Evolutionary conservation across 2,113 vertebrate species (phyloP), one percentile per base, ranked within the genome.

Genomic region (Hemibates koningsi): DNA sequence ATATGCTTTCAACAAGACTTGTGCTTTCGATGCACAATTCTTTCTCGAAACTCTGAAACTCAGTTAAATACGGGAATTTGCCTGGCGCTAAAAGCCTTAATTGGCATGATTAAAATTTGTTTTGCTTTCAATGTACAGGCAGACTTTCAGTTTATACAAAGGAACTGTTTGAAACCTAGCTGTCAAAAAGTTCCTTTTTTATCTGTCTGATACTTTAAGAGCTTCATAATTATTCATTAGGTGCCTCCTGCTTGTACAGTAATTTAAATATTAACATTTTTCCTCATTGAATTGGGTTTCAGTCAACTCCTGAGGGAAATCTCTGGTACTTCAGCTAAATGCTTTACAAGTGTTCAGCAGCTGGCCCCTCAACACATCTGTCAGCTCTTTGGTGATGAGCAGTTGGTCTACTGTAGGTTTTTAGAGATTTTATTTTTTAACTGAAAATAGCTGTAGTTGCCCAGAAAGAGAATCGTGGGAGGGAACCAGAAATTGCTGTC

Each of bases 261-360:
- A 4, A 68, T 41, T 83, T 17, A 36, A 12, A 43, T 48, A 27
- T 82, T 59, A 54, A 38, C 71, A 36, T 53, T 76, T 82, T 38
- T 27, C 2, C 78, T 43, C 5, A 29, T 24, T 38, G 38, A 76
- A 53, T 43, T 45, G 68, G 34, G 41, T 48, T n/a, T 86, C 29
- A 16, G 29, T 41, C 56, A 9, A 12, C 7, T 52, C 38, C 54
- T 32, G 32, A 53, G 54, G 52, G 63, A 73, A 82, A 45, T 27
- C 0, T 73, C 9, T 57, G 13, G 9, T 10, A 17, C 38, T 59
- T 27, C 19, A 61, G 57, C 45, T 6, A 82, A 38, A 59, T 38
- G 41, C 63, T 16, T 52, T 50, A 32, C 13, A 24, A 2, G 29
- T 81, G 79, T 86, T 81, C 79, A 86, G 48, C 79, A 81, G 79